Base-by-base conservation (phyloP, 2,888 invertebrate species). In the Drosophila koepferae region DNA sequence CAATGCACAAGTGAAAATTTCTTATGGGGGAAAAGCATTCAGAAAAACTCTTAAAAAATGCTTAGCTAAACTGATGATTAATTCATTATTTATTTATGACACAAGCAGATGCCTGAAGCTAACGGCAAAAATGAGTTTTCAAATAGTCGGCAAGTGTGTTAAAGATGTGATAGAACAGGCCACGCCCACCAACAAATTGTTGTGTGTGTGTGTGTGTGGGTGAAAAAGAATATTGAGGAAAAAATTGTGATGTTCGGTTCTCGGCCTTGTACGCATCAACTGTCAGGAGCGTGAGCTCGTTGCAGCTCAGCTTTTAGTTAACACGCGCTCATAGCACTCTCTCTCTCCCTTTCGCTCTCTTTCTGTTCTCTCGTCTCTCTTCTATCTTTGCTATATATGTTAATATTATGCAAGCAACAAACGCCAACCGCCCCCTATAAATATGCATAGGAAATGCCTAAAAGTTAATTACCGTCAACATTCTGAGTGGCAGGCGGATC, bases 381-480 rank as follows among this genome's bases (percentile, higher is more conserved):
- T 23, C 4, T 44, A 18, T 7, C 12, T n/a, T 14, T 36, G 48
- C 46, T 63, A 51, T 70, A 72, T 67, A 69, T 79, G 84, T 81
- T 86, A 86, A 86, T 86, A 71, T 75, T 82, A 89, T 86, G 89
- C 86, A 79, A 77, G 75, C 72, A 63, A 60, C 40, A 63, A 51
- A 53, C 61, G 54, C 54, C 55, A 34, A 41, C 41, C 54, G 14
- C 34, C 46, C 72, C 76, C 63, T 64, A 86, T 89, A 87, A 87
- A 87, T 87, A 87, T 87, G 86, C 88, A 87, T 87, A 67, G 86
- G 77, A 87, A 87, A 87, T 87, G 86, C 88, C 90, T 90, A 89
- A 87, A 87, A 87, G 86, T 87, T 87, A 87, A 87, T 87, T 87
- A 87, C 90, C 90, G 81, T 77, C 86, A 88, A 82, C 82, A 73